Evolutionary conservation across 2,888 invertebrate genomes (phyloP).

Genomic region (Cylindroiulus punctatus): DNA sequence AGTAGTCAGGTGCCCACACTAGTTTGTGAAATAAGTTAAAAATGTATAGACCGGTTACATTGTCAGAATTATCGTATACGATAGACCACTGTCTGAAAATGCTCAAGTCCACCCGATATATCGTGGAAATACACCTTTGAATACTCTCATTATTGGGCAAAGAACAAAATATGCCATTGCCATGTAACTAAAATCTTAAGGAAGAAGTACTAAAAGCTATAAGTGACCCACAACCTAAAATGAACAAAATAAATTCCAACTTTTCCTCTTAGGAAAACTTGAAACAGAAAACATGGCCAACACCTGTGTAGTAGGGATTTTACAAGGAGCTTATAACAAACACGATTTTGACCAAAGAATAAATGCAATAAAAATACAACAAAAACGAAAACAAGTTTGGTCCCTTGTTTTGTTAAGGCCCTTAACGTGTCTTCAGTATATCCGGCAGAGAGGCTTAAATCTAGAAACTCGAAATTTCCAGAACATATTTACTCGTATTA

Average conservation of each 20-base stretch:
- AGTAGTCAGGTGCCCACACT: too few species aligned
- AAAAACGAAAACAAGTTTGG: slow-evolving; percentile 16
- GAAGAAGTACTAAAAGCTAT: not conserved
- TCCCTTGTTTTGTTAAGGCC: slow-evolving; percentile 32
- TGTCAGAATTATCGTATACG: not conserved
- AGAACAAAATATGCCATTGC: not conserved
- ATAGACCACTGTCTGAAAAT: not conserved
- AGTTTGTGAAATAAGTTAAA: too few species aligned
- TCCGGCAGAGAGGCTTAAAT: not conserved
- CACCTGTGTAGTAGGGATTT: not conserved
- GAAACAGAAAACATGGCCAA: not conserved
- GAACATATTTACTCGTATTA: not conserved
- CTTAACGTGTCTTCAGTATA: slow-evolving; percentile 24
- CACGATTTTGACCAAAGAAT: not conserved
- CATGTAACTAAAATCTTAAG: not conserved
- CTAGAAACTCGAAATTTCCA: not conserved
- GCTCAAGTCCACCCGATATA: not conserved
- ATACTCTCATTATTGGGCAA: not conserved
- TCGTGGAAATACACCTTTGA: not conserved
- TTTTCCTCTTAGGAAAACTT: not conserved
- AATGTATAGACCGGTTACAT: not conserved
- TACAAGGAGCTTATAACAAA: not conserved
- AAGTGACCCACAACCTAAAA: not conserved
- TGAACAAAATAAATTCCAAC: not conserved
- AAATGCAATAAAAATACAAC: not conserved